Evolutionary conservation across 2,113 vertebrate genomes (phyloP), one percentile per base, ranked within the genome.

Genomic region (Brachionichthys hirsutus): DNA sequence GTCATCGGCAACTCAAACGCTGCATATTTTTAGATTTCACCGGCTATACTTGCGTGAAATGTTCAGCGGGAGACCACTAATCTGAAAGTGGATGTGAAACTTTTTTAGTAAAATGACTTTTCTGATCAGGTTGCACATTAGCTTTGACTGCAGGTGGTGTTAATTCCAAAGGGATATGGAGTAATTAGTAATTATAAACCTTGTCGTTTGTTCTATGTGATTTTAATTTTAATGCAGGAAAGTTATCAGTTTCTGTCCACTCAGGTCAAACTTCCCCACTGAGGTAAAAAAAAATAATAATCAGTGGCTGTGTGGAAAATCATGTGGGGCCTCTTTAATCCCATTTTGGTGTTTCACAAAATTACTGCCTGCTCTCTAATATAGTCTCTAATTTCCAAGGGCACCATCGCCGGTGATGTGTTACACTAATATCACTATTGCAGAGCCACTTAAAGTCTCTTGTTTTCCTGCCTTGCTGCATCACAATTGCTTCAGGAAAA

Each of bases 181-280:
- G 17, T 42, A 24, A 47, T 49, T 18, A 41, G 45, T 58, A 43
- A 59, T 77, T 40, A 59, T 17, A n/a, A 22, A 41, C 52, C 40
- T 68, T 30, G n/a, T 10, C 52, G 46, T 63, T 63, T 71, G 52
- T 63, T 52, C 41, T 18, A 7, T 38, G 43, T 35, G 55, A 40
- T 9, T 56, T 56, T 41, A 12, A 58, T 75, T n/a, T 51, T 30
- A 42, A 70, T 36, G 8, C 19, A 44, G n/a, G 42, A 57, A 79
- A 57, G n/a, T 57, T 48, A 38, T 66, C 10, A 22, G 22, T 42
- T 20, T 64, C 38, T 53, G 11, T 34, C 42, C 24, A 22, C 16
- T 9, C 20, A 17, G 34, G 47, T 56, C 49, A 75, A 54, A 34
- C 2, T 24, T 73, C 12, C 12, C 22, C 47, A 51, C 54, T 19